Evolutionary conservation across 2,113 vertebrate species (phyloP).

Genomic region (Piaya cayana): DNA sequence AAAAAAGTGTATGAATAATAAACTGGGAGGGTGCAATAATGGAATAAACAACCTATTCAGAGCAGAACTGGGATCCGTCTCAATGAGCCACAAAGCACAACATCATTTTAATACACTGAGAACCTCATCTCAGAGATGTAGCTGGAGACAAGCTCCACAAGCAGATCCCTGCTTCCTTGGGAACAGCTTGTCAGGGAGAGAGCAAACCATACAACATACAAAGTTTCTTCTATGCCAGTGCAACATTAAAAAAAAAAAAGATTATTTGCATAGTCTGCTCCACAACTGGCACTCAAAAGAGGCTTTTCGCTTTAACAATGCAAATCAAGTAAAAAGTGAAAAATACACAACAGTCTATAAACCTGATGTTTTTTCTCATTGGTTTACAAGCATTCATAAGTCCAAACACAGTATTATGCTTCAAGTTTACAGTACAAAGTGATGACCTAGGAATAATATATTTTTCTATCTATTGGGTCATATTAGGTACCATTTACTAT

Average conservation of each 20-base stretch:
- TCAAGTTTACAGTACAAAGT: neutral
- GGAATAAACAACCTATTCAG: neutral
- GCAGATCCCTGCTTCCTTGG: neutral
- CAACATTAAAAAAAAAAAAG: neutral
- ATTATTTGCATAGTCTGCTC: neutral
- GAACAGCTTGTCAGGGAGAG: neutral
- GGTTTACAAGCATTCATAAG: neutral
- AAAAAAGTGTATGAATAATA: neutral
- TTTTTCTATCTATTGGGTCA: neutral
- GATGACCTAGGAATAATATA: neutral
- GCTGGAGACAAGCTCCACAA: neutral
- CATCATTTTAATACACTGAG: neutral
- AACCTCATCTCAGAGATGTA: neutral
- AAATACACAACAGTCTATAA: neutral
- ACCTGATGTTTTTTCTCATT: neutral
- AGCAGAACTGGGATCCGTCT: neutral
- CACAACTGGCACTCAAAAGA: neutral
- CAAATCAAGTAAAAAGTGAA: neutral
- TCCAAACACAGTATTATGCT: neutral
- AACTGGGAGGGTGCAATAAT: neutral
- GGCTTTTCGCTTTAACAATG: neutral
- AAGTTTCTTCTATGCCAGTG: neutral
- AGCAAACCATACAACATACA: neutral
- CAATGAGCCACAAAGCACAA: neutral
- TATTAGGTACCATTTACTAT: neutral